Evolutionary conservation across 1,140 invertebrate genomes (phyloP).

Genomic region (Drosophila navojoa): DNA sequence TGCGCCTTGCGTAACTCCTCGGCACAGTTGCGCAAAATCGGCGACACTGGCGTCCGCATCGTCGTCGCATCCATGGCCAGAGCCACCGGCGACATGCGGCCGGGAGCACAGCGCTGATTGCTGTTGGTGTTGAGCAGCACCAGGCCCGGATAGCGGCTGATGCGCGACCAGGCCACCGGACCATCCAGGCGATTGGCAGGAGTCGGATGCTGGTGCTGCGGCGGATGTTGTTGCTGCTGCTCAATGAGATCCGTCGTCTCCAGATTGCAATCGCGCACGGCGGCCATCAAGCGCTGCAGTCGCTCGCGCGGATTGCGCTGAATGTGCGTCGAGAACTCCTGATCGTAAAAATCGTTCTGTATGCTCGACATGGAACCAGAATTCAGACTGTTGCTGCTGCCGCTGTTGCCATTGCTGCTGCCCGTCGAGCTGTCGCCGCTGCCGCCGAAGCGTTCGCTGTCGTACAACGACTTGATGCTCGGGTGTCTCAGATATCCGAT

Average conservation of each 20-base stretch:
- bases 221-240: slow-evolving; percentile 1
- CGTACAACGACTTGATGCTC: slow-evolving; percentile 81
- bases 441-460: slow-evolving; percentile 72
- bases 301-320: slow-evolving; percentile 66
- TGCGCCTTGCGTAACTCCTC: slow-evolving; percentile 65
- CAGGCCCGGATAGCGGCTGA: slow-evolving; percentile 66
- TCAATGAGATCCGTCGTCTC: slow-evolving; percentile 68
- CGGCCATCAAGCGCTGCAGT: slow-evolving; percentile 48
- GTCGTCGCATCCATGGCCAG: slow-evolving; percentile 82
- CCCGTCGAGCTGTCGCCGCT: slow-evolving; percentile 25
- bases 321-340: slow-evolving; percentile 91
- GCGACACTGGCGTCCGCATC: slow-evolving; percentile 53
- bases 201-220: not conserved
- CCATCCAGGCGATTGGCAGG: slow-evolving; percentile 27
- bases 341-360: slow-evolving; percentile 96
- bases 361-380: slow-evolving; percentile 85
- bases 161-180: slow-evolving; percentile 45
- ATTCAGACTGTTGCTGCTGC: not conserved
- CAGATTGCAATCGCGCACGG: slow-evolving; percentile 57
- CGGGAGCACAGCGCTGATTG: slow-evolving; percentile 56
- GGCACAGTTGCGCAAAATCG: slow-evolving; percentile 54
- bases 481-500: slow-evolving; percentile 90
- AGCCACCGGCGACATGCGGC: slow-evolving; percentile 89
- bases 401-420: not conserved
- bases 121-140: slow-evolving; percentile 66